Evolutionary conservation across 2,113 vertebrate species (phyloP).

Genomic region (Labrus mixtus): DNA sequence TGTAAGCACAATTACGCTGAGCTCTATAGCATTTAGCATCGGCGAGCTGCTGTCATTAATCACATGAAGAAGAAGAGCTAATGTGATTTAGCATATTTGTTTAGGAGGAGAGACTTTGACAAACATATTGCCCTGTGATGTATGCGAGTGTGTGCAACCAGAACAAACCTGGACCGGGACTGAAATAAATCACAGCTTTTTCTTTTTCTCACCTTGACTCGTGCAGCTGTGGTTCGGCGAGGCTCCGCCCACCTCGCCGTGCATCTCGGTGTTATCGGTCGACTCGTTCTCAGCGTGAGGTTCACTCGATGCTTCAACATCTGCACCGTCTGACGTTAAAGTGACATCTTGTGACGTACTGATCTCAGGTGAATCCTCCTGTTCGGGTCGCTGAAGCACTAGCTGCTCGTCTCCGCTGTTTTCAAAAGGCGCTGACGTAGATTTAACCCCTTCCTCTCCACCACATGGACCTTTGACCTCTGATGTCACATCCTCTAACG

Average conservation of each 20-base stretch:
- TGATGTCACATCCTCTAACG: constrained; percentile 9
- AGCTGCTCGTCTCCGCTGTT: constrained; percentile 5
- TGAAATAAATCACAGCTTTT: constrained; percentile 51
- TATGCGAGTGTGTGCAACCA: constrained; percentile 26
- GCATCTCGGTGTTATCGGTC: neutral
- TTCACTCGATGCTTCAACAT: constrained; percentile 1
- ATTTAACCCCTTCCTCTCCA: neutral
- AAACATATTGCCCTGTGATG: constrained; percentile 55
- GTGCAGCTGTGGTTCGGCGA: neutral
- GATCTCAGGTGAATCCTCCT: constrained; percentile 12
- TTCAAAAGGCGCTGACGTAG: neutral
- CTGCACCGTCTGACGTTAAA: neutral
- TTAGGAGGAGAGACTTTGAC: constrained; percentile 53
- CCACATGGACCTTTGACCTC: constrained; percentile 7
- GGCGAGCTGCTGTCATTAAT: constrained; percentile 54
- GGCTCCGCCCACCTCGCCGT: constrained; percentile 34
- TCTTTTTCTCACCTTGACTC: constrained; percentile 62
- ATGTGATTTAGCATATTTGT: constrained; percentile 58
- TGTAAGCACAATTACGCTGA: constrained; percentile 19
- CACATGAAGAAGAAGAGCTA: constrained; percentile 15
- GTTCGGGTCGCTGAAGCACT: neutral
- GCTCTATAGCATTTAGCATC: constrained; percentile 41
- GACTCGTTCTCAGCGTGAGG: neutral
- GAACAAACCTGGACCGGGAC: constrained; percentile 28
- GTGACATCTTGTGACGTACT: neutral